These are phyloP conservation scores for Valencia hispanica DNA, from an alignment of 2,797 vertebrate genomes.

Conservation along the genomic window DNA sequence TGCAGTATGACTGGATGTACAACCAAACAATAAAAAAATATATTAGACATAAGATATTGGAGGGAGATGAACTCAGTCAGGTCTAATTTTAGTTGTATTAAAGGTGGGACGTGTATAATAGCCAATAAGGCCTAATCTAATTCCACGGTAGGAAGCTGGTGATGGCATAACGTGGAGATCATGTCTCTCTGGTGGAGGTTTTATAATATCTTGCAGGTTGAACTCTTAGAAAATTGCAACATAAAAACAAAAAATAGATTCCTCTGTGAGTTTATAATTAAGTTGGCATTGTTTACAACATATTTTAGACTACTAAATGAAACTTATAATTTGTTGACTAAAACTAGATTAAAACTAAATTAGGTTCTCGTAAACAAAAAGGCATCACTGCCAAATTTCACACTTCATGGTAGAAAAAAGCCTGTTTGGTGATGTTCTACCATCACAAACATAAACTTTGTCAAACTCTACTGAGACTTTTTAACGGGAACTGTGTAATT, in stretches of 20 bases:
- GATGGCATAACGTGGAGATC: no score
- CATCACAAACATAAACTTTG: background rate
- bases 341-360: background rate
- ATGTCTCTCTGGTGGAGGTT: no score
- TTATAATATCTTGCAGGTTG: no score
- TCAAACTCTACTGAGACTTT: background rate
- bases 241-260: background rate
- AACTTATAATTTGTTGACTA: background rate
- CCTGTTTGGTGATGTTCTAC: background rate
- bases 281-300: background rate
- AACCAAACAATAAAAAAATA: no score
- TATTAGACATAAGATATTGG: no score
- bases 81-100: no score
- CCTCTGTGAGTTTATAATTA: background rate
- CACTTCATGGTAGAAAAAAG: background rate
- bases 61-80: no score
- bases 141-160: no score
- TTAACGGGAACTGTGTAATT: background rate
- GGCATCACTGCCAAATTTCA: background rate
- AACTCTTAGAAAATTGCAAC: no score
- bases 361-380: background rate
- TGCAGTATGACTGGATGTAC: no score
- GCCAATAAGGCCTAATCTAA: no score
- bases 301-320: background rate
- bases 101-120: no score